Evolutionary conservation across 2,113 vertebrate species (phyloP), one percentile per base, ranked within the genome.

Genomic region (Parus major): DNA sequence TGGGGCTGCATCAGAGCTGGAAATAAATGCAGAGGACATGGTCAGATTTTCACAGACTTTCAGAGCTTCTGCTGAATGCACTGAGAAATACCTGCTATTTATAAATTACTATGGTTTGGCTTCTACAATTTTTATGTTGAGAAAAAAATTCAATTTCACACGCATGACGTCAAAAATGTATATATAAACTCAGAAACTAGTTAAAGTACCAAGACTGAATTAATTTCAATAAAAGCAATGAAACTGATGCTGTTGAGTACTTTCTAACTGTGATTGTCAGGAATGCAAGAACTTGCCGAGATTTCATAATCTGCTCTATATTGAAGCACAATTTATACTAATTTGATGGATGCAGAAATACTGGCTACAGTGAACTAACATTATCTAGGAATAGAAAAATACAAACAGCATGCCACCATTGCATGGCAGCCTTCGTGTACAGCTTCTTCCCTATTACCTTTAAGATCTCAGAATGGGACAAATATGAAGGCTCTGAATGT

Each of bases 251-350:
- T 53, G 41, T 24, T 80, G n/a, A 52, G 17, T 44, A 59, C 56
- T 72, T 72, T 75, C 56, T 61, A 86, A 66, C 23, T 50, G 9
- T 72, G 55, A 70, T 36, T 83, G 59, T 56, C 60, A 82, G 33
- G 36, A 84, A 9, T 23, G 36, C 35, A 83, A 91, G 66, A 64
- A 82, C 33, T 72, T 52, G 10, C 24, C 76, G 11, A 55, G 79
- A 88, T 70, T 92, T 95, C 61, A 59, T 80, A 50, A 17, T 88
- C 72, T 90, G 14, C 11, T 88, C 28, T 84, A 86, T 92, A 92
- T 66, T 84, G 93, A 94, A 88, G 42, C 16, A 84, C 33, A 95
- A 20, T 28, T 88, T 42, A 50, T 72, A 47, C 25, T 84, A 80
- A 86, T 90, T 73, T 87, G 21, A 86, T 88, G 31, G 93, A 80